phyloP scores from a whole-genome alignment of 1,140 invertebrate genomes.

The Achatina immaculata region DNA sequence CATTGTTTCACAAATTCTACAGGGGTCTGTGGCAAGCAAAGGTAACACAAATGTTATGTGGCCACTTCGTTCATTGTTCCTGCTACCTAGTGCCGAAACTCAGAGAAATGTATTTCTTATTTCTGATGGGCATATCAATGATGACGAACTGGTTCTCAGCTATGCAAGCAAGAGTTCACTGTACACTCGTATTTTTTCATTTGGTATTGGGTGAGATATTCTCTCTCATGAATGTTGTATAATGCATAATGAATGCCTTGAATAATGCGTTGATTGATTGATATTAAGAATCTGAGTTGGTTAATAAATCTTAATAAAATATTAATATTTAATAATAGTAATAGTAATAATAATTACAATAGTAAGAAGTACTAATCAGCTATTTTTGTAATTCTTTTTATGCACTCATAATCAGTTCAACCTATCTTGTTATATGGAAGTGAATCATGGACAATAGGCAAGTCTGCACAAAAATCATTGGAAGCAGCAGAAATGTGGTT shows the following conservation, averaged over 20 bases:
- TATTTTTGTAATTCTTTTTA: too few species aligned
- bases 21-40: conserved; percentile 33
- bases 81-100: conserved; percentile 51
- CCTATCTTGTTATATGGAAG: too few species aligned
- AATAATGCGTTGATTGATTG: too few species aligned
- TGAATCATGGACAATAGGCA: too few species aligned
- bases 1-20: not conserved
- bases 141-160: conserved; percentile 53
- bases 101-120: conserved; percentile 63
- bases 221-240: too few species aligned
- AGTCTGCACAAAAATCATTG: too few species aligned
- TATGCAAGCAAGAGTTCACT: conserved; percentile 46
- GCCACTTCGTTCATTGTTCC: conserved; percentile 58
- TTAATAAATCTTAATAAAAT: too few species aligned
- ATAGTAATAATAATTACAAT: not conserved
- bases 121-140: conserved; percentile 68
- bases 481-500: too few species aligned
- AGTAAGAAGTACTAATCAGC: too few species aligned
- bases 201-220: conserved; percentile 59
- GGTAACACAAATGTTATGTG: conserved; percentile 64
- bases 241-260: too few species aligned
- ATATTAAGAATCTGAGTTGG: too few species aligned
- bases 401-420: too few species aligned
- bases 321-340: not conserved
- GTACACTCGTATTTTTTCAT: conserved; percentile 64